A percentile compares a stretch with the other conserved stretches of the same genome.
Conservation (phyloP, 2,113 vertebrate species). For the Fregata magnificens region DNA sequence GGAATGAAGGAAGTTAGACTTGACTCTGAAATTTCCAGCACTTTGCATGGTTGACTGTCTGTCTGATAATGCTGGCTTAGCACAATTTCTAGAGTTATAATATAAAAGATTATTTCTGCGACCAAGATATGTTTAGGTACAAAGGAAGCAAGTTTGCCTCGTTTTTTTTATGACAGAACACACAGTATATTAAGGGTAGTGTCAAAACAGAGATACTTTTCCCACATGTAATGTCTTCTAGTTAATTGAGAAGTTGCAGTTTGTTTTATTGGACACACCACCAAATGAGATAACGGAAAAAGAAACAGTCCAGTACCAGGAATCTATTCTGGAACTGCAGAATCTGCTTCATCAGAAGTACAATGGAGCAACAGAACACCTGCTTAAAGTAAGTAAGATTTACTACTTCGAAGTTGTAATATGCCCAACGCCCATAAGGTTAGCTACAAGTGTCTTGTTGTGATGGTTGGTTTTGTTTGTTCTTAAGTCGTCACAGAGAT, state of each 20-base stretch:
- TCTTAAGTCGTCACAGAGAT: not conserved
- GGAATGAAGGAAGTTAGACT: not conserved
- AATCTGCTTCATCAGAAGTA: conserved; percentile 80
- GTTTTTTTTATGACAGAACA: not conserved
- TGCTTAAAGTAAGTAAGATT: conserved; percentile 84
- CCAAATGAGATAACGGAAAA: conserved; percentile 26
- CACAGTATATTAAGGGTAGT: not conserved
- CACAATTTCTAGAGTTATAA: not conserved
- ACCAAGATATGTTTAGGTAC: not conserved
- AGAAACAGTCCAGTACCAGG: conserved; percentile 64
- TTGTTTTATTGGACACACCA: conserved; percentile 71
- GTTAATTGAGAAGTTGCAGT: conserved; percentile 85
- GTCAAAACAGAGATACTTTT: not conserved
- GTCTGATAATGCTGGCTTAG: not conserved
- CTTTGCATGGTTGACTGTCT: not conserved
- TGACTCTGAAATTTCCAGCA: not conserved
- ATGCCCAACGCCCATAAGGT: accelerated
- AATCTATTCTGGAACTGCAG: conserved; percentile 75
- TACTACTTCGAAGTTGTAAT: not conserved
- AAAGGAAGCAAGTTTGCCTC: not conserved
- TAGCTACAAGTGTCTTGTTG: not conserved
- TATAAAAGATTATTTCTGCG: not conserved
- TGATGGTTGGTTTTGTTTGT: not conserved
- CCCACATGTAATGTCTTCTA: conserved; percentile 35
- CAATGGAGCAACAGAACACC: conserved; percentile 72